A percentile compares a stretch with the other conserved stretches of the same genome.
Evolutionary conservation across 2,113 vertebrate genomes (phyloP).

Genomic region (Pogonocichla stellata): DNA sequence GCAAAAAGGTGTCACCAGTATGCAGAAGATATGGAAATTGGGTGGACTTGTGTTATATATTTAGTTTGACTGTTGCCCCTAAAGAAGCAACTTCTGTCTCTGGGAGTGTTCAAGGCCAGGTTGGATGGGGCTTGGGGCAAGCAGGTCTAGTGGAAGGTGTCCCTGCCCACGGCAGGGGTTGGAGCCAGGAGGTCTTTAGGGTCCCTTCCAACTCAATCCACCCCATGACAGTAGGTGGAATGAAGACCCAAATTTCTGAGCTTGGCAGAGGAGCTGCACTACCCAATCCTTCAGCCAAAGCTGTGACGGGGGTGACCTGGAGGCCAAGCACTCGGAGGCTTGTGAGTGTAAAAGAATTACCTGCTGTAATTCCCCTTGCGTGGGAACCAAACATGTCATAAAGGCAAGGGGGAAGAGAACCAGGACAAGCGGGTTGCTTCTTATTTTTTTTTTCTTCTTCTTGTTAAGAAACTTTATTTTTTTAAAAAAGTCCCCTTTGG

Average conservation of each 20-base stretch:
- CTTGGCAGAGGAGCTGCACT: not conserved
- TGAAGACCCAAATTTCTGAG: not conserved
- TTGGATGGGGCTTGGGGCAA: not conserved
- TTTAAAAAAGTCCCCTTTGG: constrained; percentile 21
- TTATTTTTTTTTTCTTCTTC: not conserved
- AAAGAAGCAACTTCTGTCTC: not conserved
- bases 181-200: not conserved
- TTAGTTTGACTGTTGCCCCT: not conserved
- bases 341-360: not conserved
- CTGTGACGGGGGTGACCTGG: not conserved
- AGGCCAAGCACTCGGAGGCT: not conserved
- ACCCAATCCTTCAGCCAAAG: not conserved
- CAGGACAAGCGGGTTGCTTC: not conserved
- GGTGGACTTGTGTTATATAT: accelerated
- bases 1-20: not conserved
- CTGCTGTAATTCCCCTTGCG: not conserved
- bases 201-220: not conserved
- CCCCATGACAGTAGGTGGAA: accelerated
- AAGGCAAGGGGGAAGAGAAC: not conserved
- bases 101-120: too few species aligned
- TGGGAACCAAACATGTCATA: not conserved
- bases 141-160: not conserved
- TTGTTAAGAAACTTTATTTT: constrained; percentile 8
- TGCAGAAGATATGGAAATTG: not conserved
- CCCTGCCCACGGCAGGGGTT: not conserved